A percentile compares a stretch with the other conserved stretches of the same genome.
Conservation (phyloP, 2,113 vertebrate species). For the Esox niger region DNA sequence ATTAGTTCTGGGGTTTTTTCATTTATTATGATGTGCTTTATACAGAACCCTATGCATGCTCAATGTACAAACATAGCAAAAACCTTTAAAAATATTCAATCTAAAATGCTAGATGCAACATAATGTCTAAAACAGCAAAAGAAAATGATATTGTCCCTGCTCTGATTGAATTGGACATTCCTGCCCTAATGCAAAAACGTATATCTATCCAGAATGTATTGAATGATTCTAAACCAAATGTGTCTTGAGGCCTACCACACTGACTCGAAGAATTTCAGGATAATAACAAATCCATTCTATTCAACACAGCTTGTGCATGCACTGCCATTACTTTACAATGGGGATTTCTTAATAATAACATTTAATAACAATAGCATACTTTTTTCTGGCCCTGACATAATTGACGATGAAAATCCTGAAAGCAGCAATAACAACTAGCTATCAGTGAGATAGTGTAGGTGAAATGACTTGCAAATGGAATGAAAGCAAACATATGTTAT, state of each 20-base stretch:
- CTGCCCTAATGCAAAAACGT: background rate
- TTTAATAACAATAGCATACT: conserved; percentile 36
- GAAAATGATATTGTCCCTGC: no score
- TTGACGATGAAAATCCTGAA: conserved; percentile 5
- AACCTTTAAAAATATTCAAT: no score
- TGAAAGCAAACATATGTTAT: conserved; percentile 53
- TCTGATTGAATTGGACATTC: no score
- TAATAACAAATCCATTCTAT: conserved; percentile 16
- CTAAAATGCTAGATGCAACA: no score
- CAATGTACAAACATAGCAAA: no score
- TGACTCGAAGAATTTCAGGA: background rate
- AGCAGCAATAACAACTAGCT: conserved; percentile 8
- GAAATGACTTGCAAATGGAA: conserved; percentile 23
- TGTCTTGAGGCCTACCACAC: background rate
- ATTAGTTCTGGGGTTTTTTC: no score
- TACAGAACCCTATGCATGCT: no score
- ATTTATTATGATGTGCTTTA: no score
- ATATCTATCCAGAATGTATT: background rate
- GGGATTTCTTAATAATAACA: conserved; percentile 27
- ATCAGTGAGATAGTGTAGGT: background rate
- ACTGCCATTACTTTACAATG: conserved; percentile 1
- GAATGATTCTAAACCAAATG: background rate
- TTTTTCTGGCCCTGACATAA: conserved; percentile 20
- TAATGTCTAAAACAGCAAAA: no score
- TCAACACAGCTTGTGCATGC: conserved; percentile 9